Evolutionary conservation across 2,113 vertebrate genomes (phyloP).

Genomic region (Ovibos moschatus): DNA sequence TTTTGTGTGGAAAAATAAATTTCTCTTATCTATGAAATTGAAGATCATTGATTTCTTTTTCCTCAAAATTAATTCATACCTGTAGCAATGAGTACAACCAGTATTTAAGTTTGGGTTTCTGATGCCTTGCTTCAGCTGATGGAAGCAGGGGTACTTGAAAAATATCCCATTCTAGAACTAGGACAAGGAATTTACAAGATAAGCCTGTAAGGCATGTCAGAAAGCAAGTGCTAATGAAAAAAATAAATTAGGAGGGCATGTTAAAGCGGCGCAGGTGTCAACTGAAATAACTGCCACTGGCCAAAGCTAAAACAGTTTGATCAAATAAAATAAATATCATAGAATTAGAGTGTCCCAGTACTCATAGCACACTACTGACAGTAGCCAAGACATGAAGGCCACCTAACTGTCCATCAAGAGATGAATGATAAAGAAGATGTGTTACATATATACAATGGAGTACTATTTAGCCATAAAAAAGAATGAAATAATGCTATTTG

Average conservation of each 20-base stretch:
- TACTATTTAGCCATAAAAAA: neutral
- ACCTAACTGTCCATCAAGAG: neutral
- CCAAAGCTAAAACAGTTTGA: neutral
- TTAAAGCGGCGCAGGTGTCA: neutral
- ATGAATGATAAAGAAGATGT: neutral
- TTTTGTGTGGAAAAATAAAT: neutral
- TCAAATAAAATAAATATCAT: neutral
- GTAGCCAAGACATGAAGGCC: neutral
- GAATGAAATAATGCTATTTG: neutral
- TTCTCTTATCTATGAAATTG: neutral
- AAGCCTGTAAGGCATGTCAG: neutral
- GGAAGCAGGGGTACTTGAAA: neutral
- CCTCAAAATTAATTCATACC: neutral
- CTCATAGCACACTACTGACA: neutral
- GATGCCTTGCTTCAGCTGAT: neutral
- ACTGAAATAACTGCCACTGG: neutral
- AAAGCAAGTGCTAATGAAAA: neutral
- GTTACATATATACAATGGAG: neutral
- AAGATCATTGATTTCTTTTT: neutral
- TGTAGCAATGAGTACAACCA: neutral
- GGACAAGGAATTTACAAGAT: neutral
- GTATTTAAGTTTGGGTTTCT: neutral
- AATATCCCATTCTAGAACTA: neutral
- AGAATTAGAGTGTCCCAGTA: neutral
- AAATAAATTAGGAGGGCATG: too few relatives aligned